phyloP scores from a whole-genome alignment of 2,888 invertebrate genomes.

The Hedya salicella region DNA sequence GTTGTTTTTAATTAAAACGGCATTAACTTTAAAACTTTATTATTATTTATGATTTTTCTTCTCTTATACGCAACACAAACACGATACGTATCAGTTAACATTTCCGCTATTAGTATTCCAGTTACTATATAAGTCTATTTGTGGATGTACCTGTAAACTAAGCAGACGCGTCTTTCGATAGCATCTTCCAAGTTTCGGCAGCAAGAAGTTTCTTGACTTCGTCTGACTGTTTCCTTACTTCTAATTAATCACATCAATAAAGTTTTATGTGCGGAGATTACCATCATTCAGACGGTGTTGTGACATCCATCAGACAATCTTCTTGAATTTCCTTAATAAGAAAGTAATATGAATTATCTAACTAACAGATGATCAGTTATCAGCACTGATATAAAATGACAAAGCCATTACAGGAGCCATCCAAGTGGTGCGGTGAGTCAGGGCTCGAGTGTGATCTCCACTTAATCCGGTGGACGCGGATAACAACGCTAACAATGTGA shows the following conservation, averaged over 20 bases:
- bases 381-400: slow-evolving; percentile 56
- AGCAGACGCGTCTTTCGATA: slow-evolving; percentile 32
- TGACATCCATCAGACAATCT: neutral
- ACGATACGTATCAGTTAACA: slow-evolving; percentile 32
- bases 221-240: slow-evolving; percentile 11
- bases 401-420: slow-evolving; percentile 71
- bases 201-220: slow-evolving; percentile 33
- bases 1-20: slow-evolving; percentile 80
- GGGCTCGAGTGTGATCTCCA: slow-evolving; percentile 70
- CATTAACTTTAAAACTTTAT: slow-evolving; percentile 67
- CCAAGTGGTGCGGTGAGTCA: slow-evolving; percentile 54
- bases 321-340: slow-evolving; percentile 1
- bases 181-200: slow-evolving; percentile 31
- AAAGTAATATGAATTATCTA: too few species aligned
- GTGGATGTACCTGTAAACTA: slow-evolving; percentile 33
- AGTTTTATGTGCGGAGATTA: slow-evolving; percentile 19
- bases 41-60: slow-evolving; percentile 51
- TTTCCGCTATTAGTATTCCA: slow-evolving; percentile 38
- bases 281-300: neutral
- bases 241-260: slow-evolving; percentile 36
- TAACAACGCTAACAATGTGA: slow-evolving; percentile 83
- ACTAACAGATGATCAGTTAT: slow-evolving; percentile 43
- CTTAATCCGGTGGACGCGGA: slow-evolving; percentile 80
- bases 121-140: slow-evolving; percentile 21
- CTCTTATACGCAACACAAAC: slow-evolving; percentile 29